A percentile compares a stretch with the other conserved stretches of the same genome.
phyloP scores from a whole-genome alignment of 1,140 invertebrate genomes.

The Magallana gigas region DNA sequence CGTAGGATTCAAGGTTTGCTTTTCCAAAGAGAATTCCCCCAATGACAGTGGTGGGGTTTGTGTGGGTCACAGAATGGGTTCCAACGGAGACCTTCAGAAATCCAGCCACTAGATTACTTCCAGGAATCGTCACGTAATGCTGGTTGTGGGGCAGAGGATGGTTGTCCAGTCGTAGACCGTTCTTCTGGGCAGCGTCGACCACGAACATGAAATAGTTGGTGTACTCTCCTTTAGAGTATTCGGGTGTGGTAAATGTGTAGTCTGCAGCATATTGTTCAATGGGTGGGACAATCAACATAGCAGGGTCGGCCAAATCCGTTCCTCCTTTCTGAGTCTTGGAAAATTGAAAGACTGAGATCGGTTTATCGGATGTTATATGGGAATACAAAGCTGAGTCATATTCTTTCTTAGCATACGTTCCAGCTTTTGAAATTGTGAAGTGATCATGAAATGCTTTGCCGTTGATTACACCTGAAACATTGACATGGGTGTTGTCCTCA shows the following conservation, averaged over 20 bases:
- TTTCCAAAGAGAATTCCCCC: constrained; percentile 50
- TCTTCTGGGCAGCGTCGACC: constrained; percentile 44
- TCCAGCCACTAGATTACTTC: constrained; percentile 41
- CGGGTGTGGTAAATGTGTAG: constrained; percentile 62
- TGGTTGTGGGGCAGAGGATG: constrained; percentile 22
- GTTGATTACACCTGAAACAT: constrained; percentile 14
- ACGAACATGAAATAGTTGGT: constrained; percentile 59
- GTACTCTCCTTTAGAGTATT: constrained; percentile 46
- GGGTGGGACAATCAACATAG: constrained; percentile 59
- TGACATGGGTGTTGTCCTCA: constrained; percentile 53
- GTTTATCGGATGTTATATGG: constrained; percentile 50
- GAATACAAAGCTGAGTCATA: constrained; percentile 45
- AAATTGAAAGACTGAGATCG: constrained; percentile 55
- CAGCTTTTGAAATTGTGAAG: constrained; percentile 54
- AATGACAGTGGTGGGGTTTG: constrained; percentile 40
- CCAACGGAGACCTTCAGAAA: constrained; percentile 40
- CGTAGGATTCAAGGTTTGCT: constrained; percentile 48
- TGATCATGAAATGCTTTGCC: constrained; percentile 41
- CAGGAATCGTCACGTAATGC: constrained; percentile 42
- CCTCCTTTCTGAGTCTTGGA: constrained; percentile 46
- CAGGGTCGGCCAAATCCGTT: constrained; percentile 51
- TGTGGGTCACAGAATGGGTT: constrained; percentile 44
- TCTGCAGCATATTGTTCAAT: constrained; percentile 60
- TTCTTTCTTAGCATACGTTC: constrained; percentile 54
- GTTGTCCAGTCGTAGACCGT: constrained; percentile 35